phyloP scores from a whole-genome alignment of 2,888 invertebrate genomes.

The Maniola hyperantus region DNA sequence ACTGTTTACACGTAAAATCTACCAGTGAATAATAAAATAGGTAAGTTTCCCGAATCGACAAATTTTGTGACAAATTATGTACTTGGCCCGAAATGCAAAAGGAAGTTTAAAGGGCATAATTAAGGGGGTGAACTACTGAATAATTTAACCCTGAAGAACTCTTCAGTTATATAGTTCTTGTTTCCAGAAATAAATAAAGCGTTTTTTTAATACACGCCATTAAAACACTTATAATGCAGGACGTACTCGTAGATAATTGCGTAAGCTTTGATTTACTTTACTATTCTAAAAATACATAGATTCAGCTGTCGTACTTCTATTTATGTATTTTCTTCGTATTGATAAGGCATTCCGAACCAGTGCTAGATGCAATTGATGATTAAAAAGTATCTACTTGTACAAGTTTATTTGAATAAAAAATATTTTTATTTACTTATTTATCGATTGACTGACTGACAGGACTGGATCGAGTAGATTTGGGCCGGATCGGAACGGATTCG shows the following conservation, averaged over 20 bases:
- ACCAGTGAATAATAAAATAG: not conserved
- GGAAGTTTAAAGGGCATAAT: constrained; percentile 10
- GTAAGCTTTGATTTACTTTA: not conserved
- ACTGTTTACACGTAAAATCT: not conserved
- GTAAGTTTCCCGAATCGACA: not conserved
- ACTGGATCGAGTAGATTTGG: too few species aligned
- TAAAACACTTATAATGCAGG: not conserved
- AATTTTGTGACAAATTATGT: constrained; percentile 2
- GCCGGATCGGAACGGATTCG: too few species aligned
- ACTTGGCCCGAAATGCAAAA: not conserved
- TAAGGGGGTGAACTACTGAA: not conserved
- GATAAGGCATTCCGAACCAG: too few species aligned
- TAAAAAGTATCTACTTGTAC: too few species aligned
- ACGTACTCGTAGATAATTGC: not conserved
- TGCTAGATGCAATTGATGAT: too few species aligned
- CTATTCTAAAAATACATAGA: too few species aligned
- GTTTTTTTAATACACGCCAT: not conserved
- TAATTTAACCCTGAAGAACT: not conserved
- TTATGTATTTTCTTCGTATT: too few species aligned
- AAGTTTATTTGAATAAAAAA: too few species aligned
- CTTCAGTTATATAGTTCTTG: not conserved
- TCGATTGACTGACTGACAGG: too few species aligned
- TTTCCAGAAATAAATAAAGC: not conserved
- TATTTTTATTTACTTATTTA: too few species aligned
- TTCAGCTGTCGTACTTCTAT: too few species aligned